phyloP scores from a whole-genome alignment of 2,888 invertebrate species.

The Maniola hyperantus region DNA sequence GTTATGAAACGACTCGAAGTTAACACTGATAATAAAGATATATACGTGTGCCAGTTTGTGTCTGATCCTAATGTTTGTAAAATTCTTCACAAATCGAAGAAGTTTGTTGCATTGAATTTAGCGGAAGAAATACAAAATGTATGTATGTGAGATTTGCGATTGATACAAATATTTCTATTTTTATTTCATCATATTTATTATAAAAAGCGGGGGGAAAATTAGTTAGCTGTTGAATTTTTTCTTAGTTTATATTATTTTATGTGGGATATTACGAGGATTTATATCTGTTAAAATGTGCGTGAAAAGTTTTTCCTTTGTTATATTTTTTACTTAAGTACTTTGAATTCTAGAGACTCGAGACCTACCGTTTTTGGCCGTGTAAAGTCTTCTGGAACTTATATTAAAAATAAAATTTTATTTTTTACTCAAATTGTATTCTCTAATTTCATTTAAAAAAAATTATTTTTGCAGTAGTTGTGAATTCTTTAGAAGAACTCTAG shows the following conservation, averaged over 20 bases:
- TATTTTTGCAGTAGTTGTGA: too few species aligned
- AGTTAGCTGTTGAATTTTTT: background rate
- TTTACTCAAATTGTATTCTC: too few species aligned
- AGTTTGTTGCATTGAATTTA: slow-evolving; percentile 63
- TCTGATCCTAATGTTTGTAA: slow-evolving; percentile 60
- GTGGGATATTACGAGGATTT: background rate
- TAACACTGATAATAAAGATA: slow-evolving; percentile 67
- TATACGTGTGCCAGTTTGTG: slow-evolving; percentile 68
- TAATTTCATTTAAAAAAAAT: too few species aligned
- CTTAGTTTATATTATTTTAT: background rate
- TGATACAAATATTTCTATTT: background rate
- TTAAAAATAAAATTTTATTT: background rate
- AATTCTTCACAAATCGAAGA: slow-evolving; percentile 65
- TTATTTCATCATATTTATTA: background rate
- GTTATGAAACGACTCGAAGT: slow-evolving; percentile 56
- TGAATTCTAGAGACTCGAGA: background rate
- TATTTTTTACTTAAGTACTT: background rate
- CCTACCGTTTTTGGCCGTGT: background rate
- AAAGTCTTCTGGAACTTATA: background rate
- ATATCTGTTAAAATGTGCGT: slow-evolving; percentile 1
- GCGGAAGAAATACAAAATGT: slow-evolving; percentile 55
- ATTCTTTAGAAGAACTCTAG: too few species aligned
- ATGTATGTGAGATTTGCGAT: background rate
- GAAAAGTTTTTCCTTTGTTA: slow-evolving; percentile 2
- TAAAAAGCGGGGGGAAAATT: background rate